These are phyloP conservation scores for Arge pagana DNA, from an alignment of 2,888 invertebrate species.

Conservation along the genomic window DNA sequence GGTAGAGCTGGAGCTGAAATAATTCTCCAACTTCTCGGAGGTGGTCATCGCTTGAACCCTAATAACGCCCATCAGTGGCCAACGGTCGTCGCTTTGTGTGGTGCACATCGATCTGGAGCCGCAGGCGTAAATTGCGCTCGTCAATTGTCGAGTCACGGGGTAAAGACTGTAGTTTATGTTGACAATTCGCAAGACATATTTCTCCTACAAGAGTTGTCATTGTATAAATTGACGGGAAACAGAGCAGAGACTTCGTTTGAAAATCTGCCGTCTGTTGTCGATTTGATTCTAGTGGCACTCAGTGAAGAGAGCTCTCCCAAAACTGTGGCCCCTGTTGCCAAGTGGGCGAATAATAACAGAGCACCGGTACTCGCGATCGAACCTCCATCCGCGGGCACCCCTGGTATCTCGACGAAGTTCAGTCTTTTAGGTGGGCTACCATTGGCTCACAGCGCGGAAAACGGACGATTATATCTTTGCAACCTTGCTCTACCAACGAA, in stretches of 20 bases:
- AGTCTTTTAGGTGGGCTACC: constrained; percentile 75
- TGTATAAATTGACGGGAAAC: constrained; percentile 71
- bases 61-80: constrained; percentile 90
- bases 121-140: constrained; percentile 77
- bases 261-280: constrained; percentile 60
- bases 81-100: constrained; percentile 75
- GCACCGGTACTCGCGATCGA: constrained; percentile 78
- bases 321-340: constrained; percentile 62
- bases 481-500: constrained; percentile 81
- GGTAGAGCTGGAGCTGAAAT: constrained; percentile 86
- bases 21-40: constrained; percentile 81
- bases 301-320: constrained; percentile 59
- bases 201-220: constrained; percentile 67
- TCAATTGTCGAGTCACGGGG: constrained; percentile 82
- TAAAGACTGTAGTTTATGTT: constrained; percentile 69
- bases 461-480: constrained; percentile 81
- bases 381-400: constrained; percentile 72
- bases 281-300: constrained; percentile 64
- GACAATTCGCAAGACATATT: constrained; percentile 59
- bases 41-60: constrained; percentile 81
- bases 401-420: constrained; percentile 68
- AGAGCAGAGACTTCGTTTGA: constrained; percentile 62
- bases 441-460: constrained; percentile 65
- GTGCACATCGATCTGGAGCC: constrained; percentile 70
- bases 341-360: constrained; percentile 73